Percentiles rank a stretch among this genome's conserved stretches.
Conservation (phyloP, 2,888 invertebrate species). For the Nymphalis polychloros region DNA sequence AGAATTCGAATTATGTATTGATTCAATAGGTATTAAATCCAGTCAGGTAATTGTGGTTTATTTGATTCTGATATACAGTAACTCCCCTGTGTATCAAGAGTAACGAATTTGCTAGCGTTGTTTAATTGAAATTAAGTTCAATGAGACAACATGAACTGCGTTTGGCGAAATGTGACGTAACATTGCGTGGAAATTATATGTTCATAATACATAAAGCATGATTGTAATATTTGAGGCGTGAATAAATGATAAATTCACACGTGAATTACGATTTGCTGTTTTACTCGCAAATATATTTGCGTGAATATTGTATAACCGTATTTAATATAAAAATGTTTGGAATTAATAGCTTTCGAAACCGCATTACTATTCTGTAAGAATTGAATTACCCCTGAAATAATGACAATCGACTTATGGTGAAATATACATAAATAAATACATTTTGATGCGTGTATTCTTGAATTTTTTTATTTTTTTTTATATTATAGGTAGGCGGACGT, state of each 20-base stretch:
- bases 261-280: neutral
- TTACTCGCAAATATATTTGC: neutral
- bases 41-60: neutral
- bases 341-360: too few relatives aligned
- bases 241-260: neutral
- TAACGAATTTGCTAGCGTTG: slow-evolving; percentile 4
- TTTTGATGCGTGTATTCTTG: too few relatives aligned
- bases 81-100: slow-evolving; percentile 1
- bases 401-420: too few relatives aligned
- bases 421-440: too few relatives aligned
- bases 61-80: neutral
- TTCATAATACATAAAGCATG: neutral
- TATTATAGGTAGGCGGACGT: too few relatives aligned
- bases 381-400: too few relatives aligned
- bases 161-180: slow-evolving; percentile 6
- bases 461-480: too few relatives aligned
- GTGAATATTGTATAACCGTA: neutral
- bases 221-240: neutral
- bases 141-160: neutral
- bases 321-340: neutral
- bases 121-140: slow-evolving; percentile 15
- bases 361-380: too few relatives aligned
- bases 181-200: neutral
- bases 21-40: neutral
- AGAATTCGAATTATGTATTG: neutral